These are phyloP conservation scores for Cyanistes caeruleus DNA, from an alignment of 2,113 vertebrate genomes.

Conservation along the genomic window DNA sequence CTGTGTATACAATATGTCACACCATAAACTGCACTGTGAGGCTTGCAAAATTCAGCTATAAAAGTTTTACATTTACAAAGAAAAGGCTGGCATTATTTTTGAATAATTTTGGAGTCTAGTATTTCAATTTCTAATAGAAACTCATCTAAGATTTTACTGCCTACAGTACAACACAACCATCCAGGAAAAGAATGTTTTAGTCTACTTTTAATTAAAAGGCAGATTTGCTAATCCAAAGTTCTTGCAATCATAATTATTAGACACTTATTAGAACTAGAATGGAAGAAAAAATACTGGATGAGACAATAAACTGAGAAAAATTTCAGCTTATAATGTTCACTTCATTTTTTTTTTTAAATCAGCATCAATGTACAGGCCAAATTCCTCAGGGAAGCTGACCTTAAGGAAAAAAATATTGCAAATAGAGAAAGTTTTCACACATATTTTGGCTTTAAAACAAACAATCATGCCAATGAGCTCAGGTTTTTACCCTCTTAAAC, in stretches of 20 bases:
- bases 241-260: not conserved
- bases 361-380: not conserved
- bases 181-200: not conserved
- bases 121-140: constrained; percentile 19
- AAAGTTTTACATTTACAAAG: constrained; percentile 17
- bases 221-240: not conserved
- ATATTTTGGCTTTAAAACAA: not conserved
- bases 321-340: not conserved
- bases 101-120: not conserved
- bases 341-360: not conserved
- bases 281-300: not conserved
- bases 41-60: constrained; percentile 37
- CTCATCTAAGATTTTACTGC: not conserved
- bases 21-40: constrained; percentile 19
- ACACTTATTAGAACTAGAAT: not conserved
- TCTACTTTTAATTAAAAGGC: not conserved
- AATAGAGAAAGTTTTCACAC: not conserved
- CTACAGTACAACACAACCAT: not conserved
- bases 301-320: not conserved
- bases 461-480: not conserved
- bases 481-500: not conserved
- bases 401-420: not conserved
- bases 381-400: not conserved
- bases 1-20: constrained; percentile 4
- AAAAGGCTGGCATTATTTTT: constrained; percentile 1